Evolutionary conservation across 53 echinoderm and acorn worm species (phyloP), one percentile per base, ranked within the genome.

Genomic region (Actinopyga echinites): DNA sequence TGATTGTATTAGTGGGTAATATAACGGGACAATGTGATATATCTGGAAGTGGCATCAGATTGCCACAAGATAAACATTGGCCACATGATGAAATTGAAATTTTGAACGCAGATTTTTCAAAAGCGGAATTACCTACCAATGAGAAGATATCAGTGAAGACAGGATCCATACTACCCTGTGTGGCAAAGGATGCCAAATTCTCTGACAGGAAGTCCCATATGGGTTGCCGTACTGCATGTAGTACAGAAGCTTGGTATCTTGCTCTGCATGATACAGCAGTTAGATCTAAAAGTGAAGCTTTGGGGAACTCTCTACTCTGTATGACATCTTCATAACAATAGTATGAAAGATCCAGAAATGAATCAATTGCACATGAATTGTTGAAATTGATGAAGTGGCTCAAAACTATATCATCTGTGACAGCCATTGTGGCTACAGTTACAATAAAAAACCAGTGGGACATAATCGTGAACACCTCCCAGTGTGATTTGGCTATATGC

Each of bases 81-180:
- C 59, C 59, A 25, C 59, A 59, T 59, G 59, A 59, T 59, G 59
- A 59, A n/a, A 59, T 25, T 59, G 59, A 59, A 59, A 59, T 23
- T 59, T 59, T 25, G 26, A 59, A 59, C 4, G 26, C 59, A 59
- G 59, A 4, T 23, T 25, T 59, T 59, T 25, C 59, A 59, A 25
- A n/a, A 23, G 4, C 59, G 9, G 59, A 23, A 10, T 25, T 10
- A 59, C 59, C 59, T 23, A 25, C 59, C 59, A 59, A 59, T 59
- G 59, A 59, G 26, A 59, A 25, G n/a, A 25, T 59, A 59, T 59
- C 59, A 59, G 59, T 59, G n/a, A 59, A 23, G 26, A 10, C 59
- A 59, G 59, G 59, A 59, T 59, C 59, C 59, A 59, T 59, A 25
- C 59, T 59, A 59, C 59, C 59, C 59, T 59, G 59, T 59, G n/a